Evolutionary conservation across 2,888 invertebrate genomes (phyloP).

Genomic region (Torymus auratus): DNA sequence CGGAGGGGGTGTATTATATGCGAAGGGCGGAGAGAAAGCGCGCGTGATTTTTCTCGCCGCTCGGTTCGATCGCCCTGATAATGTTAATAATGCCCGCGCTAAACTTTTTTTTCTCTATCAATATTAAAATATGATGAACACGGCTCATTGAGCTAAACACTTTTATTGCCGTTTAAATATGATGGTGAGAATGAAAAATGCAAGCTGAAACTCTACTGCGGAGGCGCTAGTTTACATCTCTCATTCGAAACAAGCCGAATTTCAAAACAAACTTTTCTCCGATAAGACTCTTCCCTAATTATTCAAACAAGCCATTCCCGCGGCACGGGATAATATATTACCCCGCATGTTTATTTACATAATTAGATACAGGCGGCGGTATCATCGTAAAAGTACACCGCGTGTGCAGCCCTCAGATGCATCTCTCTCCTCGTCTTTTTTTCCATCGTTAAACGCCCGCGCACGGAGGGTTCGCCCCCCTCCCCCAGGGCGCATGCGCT

Average conservation of each 20-base stretch:
- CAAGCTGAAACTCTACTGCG: too few relatives aligned
- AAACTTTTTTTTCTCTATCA: neutral
- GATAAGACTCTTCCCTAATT: constrained; percentile 13
- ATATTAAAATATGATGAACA: too few relatives aligned
- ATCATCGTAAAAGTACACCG: neutral
- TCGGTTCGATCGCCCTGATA: neutral
- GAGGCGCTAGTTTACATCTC: too few relatives aligned
- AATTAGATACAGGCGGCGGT: constrained; percentile 17
- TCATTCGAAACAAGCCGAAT: neutral
- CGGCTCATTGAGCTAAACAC: too few relatives aligned
- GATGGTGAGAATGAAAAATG: too few relatives aligned
- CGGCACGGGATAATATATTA: constrained; percentile 17
- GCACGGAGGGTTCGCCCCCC: neutral
- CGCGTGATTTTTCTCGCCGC: constrained; percentile 10
- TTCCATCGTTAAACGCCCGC: neutral
- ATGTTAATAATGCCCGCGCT: constrained; percentile 10
- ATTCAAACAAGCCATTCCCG: neutral
- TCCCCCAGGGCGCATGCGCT: neutral
- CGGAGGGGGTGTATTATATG: neutral
- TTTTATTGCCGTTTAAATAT: too few relatives aligned
- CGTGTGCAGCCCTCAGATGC: neutral
- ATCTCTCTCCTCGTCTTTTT: neutral
- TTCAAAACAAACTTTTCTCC: constrained; percentile 13
- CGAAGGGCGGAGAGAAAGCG: neutral
- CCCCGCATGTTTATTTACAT: constrained; percentile 34